Evolutionary conservation across 2,888 invertebrate species (phyloP), one percentile per base, ranked within the genome.

Genomic region (Chalcosyrphus nemorum): DNA sequence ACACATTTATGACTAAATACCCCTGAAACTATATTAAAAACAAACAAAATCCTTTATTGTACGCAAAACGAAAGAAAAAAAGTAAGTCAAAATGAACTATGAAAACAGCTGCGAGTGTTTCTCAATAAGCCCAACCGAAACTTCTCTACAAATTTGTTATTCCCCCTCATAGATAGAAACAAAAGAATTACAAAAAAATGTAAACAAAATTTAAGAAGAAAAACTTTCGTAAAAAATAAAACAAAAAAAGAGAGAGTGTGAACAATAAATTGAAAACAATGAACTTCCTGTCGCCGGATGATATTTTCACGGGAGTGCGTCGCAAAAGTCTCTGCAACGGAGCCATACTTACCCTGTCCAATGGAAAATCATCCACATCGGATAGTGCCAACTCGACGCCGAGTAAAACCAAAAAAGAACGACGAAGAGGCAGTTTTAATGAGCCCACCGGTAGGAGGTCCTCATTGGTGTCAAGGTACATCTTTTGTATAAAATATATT

Each of bases 391-490:
- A 86, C 50, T 86, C 88, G 29, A 87, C 88, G 43, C 87, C 88
- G 0, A 88, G 87, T 72, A 89, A 89, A 87, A 87, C 87, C 15
- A 90, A 89, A 80, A 89, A 90, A 81, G 89, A 90, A 59, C 87
- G 89, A 2, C 88, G 90, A 61, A 88, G 90, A 15, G 90, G 90
- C 59, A 91, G 90, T 86, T 90, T 90, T 70, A 90, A 89, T 88
- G 90, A 90, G 50, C 81, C 88, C 19, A 87, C 81, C 75, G 92
- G 89, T 77, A 89, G 92, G 24, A 89, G 92, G 72, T 90, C 92
- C 7, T 92, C 92, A 63, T 88, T 92, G 74, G 92, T 93, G 57
- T 90, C 91, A 87, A 93, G 92, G 92, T 92, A 91, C 21, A 63
- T 19, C 13, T 66, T 24, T 24, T 63, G 32, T 41, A 41, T 59